Conservation (phyloP, 2,797 vertebrate genomes). For the Chromis chromis region DNA sequence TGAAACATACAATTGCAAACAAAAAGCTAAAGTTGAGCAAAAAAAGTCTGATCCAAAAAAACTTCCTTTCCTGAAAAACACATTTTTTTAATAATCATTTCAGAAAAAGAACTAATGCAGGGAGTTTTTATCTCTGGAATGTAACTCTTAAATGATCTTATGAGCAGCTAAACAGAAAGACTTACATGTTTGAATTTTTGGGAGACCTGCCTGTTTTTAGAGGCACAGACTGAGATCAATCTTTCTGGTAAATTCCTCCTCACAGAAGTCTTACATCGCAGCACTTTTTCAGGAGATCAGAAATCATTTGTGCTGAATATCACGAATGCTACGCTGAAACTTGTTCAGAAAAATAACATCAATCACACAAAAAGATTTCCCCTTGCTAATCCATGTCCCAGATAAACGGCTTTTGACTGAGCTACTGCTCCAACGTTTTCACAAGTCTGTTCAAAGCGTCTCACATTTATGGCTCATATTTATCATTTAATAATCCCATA, state of each 20-base stretch:
- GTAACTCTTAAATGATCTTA: no score
- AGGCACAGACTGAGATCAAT: neutral
- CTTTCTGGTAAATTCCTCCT: neutral
- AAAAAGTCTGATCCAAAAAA: neutral
- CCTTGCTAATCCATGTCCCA: neutral
- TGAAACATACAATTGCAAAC: neutral
- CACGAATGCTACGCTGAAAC: neutral
- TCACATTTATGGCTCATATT: neutral
- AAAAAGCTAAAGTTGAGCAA: neutral
- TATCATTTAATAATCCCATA: neutral
- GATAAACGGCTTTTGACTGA: neutral
- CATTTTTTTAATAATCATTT: neutral
- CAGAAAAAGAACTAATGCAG: neutral
- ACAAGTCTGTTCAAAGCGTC: slow-evolving; percentile 12
- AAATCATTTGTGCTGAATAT: neutral
- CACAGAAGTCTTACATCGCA: neutral
- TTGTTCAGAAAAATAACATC: neutral
- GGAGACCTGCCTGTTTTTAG: neutral
- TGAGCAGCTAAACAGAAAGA: neutral
- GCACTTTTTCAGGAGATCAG: neutral
- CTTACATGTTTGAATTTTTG: no score
- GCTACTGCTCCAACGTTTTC: neutral
- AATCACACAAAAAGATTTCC: neutral
- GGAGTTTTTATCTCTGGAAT: no score
- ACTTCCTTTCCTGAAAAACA: neutral